phyloP scores from a whole-genome alignment of 2,797 vertebrate species.

The Eleutherodactylus coqui region DNA sequence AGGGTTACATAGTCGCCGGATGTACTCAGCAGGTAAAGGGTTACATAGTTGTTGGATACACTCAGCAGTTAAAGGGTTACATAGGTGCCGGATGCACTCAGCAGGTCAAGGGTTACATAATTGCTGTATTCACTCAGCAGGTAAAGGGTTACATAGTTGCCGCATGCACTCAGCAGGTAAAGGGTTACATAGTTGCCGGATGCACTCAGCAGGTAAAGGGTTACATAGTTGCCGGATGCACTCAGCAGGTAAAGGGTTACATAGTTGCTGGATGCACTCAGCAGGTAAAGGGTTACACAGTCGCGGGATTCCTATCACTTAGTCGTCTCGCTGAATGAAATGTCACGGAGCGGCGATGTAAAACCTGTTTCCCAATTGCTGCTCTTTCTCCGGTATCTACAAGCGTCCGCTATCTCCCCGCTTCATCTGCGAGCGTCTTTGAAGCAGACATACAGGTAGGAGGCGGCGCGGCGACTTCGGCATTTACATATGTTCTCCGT shows the following conservation, averaged over 20 bases:
- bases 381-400: background rate
- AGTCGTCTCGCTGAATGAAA: background rate
- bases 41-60: too few relatives aligned
- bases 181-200: too few relatives aligned
- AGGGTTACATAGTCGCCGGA: too few relatives aligned
- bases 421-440: background rate
- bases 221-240: too few relatives aligned
- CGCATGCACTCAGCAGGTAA: too few relatives aligned
- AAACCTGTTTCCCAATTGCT: background rate
- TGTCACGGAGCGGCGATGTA: background rate
- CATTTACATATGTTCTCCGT: conserved; percentile 7
- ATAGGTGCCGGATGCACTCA: background rate
- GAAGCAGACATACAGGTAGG: background rate
- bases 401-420: background rate
- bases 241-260: too few relatives aligned
- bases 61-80: background rate
- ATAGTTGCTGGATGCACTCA: background rate
- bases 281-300: background rate
- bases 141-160: too few relatives aligned
- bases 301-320: background rate
- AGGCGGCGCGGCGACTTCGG: background rate
- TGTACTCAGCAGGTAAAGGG: too few relatives aligned
- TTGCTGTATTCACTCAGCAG: too few relatives aligned
- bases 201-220: too few relatives aligned
- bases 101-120: too few relatives aligned